These are phyloP conservation scores for Bucco capensis DNA, from an alignment of 2,113 vertebrate species.

Conservation along the genomic window DNA sequence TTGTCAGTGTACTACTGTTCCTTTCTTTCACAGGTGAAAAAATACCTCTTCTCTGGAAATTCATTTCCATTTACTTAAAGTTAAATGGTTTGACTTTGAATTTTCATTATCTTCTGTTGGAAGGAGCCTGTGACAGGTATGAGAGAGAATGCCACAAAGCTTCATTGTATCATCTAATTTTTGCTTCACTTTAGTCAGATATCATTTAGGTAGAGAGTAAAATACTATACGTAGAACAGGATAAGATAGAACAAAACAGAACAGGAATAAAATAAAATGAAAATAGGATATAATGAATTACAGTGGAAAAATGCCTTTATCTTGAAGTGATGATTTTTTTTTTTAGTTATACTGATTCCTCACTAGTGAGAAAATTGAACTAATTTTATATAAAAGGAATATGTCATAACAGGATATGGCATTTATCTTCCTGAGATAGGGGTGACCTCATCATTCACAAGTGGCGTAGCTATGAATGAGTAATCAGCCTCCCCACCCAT, in stretches of 20 bases:
- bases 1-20: constrained; percentile 39
- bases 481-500: constrained; percentile 57
- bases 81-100: constrained; percentile 74
- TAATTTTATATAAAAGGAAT: constrained; percentile 63
- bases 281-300: constrained; percentile 65
- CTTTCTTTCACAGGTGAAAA: constrained; percentile 64
- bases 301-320: constrained; percentile 56
- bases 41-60: constrained; percentile 65
- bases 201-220: constrained; percentile 67
- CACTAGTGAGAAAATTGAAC: constrained; percentile 57
- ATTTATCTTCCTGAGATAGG: constrained; percentile 61
- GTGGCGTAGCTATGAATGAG: constrained; percentile 62
- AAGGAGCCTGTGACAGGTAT: constrained; percentile 67
- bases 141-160: constrained; percentile 59
- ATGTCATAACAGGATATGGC: constrained; percentile 60
- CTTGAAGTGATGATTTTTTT: constrained; percentile 35
- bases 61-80: constrained; percentile 73
- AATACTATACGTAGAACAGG: constrained; percentile 58
- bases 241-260: constrained; percentile 68
- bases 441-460: constrained; percentile 60
- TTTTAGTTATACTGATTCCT: constrained; percentile 44
- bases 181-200: constrained; percentile 71
- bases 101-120: constrained; percentile 71
- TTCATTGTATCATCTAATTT: constrained; percentile 72
- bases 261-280: constrained; percentile 62